Evolutionary conservation across 2,113 vertebrate species (phyloP), one percentile per base, ranked within the genome.

Genomic region (Podarcis raffonei): DNA sequence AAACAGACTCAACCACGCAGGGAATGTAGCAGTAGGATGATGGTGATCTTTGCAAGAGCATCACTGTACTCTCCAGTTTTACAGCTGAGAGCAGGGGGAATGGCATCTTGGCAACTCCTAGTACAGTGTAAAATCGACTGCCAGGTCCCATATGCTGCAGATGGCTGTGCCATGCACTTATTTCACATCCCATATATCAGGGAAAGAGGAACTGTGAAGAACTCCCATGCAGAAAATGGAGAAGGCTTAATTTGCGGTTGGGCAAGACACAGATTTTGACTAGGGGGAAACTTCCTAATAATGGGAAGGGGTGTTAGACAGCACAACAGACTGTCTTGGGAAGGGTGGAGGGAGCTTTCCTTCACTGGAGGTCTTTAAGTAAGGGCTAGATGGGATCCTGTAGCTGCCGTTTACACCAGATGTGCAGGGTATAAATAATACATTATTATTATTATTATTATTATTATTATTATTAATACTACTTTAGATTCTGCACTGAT

Each of bases 31-130:
- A 23, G 32, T 76, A 1, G 16, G 48, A 20, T 18, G 25, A 3
- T 6, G 23, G 5, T 1, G 2, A 6, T 11, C 23, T 1, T 27
- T 3, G 42, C 0, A 4, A 32, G 1, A 0, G 32, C 18, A 16
- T 57, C 77, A 20, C 35, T 80, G 3, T 1, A 18, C 1, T 74
- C 27, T 16, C n/a, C 25, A 6, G 0, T 72, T 0, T 68, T 12
- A 22, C 42, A 1, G 0, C 2, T 2, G 9, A 0, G 48, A 4
- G 57, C 42, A 11, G 13, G 0, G 42, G 4, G 15, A 11, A 6
- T 25, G 68, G 53, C 75, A 25, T 11, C 16, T 39, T 80, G 23
- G 25, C 71, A 59, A 53, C n/a, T 81, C 37, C 16, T 62, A 68
- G 57, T 20, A 59, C 12, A 25, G 8, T 2, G 23, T 65, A 71